Percentiles rank a stretch among this genome's conserved stretches.
Evolutionary conservation across 2,113 vertebrate genomes (phyloP).

Genomic region (Physeter macrocephalus): DNA sequence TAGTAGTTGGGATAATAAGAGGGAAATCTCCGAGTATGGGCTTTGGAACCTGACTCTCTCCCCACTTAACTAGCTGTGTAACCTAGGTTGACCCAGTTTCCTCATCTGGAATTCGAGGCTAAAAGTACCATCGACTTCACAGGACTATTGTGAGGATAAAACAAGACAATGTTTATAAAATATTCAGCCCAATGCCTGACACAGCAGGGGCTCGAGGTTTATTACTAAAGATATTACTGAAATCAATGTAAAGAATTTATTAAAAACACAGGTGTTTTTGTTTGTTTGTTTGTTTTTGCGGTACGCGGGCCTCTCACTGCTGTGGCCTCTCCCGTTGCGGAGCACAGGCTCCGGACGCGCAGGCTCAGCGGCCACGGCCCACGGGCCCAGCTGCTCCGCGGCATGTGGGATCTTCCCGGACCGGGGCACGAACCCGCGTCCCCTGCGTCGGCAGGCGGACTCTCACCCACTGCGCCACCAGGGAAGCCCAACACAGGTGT

Average conservation of each 20-base stretch:
- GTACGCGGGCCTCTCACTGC: no score
- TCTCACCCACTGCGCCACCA: no score
- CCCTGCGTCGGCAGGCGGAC: no score
- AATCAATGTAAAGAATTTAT: neutral
- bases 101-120: neutral
- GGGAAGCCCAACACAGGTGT: neutral
- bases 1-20: accelerated
- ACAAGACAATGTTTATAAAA: neutral
- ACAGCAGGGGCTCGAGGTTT: neutral
- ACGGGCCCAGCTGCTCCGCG: no score
- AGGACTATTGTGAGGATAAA: accelerated
- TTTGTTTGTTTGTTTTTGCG: no score
- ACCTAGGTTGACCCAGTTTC: neutral
- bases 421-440: no score
- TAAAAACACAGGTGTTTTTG: neutral
- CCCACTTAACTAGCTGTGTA: neutral
- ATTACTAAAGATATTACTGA: neutral
- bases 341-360: no score
- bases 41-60: neutral
- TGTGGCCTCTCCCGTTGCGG: no score
- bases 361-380: no score
- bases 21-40: no score
- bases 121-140: no score
- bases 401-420: no score
- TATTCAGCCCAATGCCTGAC: neutral